Evolutionary conservation across 2,888 invertebrate genomes (phyloP).

Genomic region (Bursaphelenchus okinawaensis): DNA sequence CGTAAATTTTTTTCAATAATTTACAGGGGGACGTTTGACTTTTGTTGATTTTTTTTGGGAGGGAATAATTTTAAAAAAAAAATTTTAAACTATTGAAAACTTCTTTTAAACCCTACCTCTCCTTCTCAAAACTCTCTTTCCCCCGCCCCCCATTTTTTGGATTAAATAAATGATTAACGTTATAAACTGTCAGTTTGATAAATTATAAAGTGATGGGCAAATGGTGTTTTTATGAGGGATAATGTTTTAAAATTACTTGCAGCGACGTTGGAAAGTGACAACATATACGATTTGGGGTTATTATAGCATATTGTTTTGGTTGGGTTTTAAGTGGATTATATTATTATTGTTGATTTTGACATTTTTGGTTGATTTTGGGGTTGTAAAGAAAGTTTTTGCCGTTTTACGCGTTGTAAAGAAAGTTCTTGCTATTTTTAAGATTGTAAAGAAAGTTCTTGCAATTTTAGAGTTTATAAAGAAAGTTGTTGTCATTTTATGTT

Average conservation of each 20-base stretch:
- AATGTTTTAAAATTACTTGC: background rate
- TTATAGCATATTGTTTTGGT: background rate
- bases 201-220: background rate
- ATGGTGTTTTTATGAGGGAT: background rate
- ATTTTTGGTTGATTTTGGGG: background rate
- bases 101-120: background rate
- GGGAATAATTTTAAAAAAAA: too few species aligned
- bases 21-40: too few species aligned
- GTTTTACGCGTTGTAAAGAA: too few species aligned
- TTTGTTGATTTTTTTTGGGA: too few species aligned
- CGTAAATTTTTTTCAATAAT: too few species aligned
- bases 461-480: too few species aligned
- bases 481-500: too few species aligned
- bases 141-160: too few species aligned
- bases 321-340: background rate
- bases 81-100: too few species aligned
- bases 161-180: background rate
- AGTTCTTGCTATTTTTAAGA: too few species aligned
- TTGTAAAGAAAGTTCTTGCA: too few species aligned
- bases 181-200: background rate
- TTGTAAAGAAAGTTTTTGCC: background rate
- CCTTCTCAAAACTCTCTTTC: background rate
- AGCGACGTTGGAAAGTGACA: background rate
- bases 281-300: background rate
- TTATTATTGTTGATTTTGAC: background rate